Base-by-base conservation (phyloP, 2,113 vertebrate genomes). In the Grammomys dolichurus region DNA sequence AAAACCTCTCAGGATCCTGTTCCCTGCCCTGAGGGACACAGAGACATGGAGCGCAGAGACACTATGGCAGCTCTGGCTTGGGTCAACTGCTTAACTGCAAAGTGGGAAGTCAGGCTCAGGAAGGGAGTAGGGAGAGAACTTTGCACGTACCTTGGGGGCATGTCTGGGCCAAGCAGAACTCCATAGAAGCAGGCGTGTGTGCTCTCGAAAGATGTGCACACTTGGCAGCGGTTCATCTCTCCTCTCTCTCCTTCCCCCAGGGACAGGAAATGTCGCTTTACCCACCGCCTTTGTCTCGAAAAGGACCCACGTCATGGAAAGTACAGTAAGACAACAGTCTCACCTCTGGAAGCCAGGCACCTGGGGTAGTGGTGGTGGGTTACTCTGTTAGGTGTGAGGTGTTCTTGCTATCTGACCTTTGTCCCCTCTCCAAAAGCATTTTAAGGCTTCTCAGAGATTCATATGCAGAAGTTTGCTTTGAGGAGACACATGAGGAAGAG, bases 251-350 rank as follows among this genome's bases (percentile, higher is more conserved):
- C 16, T 7, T 91, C 78, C 96, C 96, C 94, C 22, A 2, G 90
- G 65, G 70, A 93, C 97, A 98, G 97, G 97, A 98, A 98, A 46
- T 97, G 95, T 96, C 90, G 24, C 93, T 77, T 97, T 86, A 90
- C 95, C 95, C 96, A 95, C 97, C 93, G 81, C 87, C 80, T 84
- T 7, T 14, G 72, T 56, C 85, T 22, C 12, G 31, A 82, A 73
- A 91, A 69, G 56, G 75, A 63, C 94, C 13, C 85, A 36, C 97
- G 95, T 97, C 97, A 98, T 78, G 97, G 97, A 98, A 98, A 98
- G 93, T 78, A 2, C 40, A 14, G 5, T 60, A 51, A 96, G 93
- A 75, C 26, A 13, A 2, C 46, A 7, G 89, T 75, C 90, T 91
- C 81, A 46, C 87, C 87, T 43, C 93, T 81, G 33, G 88, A 91